Evolutionary conservation across 1,140 invertebrate species (phyloP), one percentile per base, ranked within the genome.

Genomic region (Platorchestia sp.): DNA sequence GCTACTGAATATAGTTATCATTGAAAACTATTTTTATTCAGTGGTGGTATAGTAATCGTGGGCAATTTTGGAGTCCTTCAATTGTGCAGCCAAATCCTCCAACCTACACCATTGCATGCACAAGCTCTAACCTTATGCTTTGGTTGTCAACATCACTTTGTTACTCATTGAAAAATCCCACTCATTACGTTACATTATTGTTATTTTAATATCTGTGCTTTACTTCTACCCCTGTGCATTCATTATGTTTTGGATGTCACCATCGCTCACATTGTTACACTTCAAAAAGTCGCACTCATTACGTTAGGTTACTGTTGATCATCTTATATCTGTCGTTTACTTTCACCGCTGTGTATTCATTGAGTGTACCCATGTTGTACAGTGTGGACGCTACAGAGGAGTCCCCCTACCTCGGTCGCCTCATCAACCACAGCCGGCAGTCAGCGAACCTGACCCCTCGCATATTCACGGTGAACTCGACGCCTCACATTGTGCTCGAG

Each of bases 301-400:
- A 7, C 47, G 19, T 75, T 75, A 75, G 36, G 59, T 75, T 22
- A 27, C 59, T 75, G n/a, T n/a, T 36, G 27, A 75, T 75, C 27
- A 22, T 75, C 19, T 36, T 36, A 75, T 75, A 36, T 1, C 27
- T 22, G 59, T 75, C 14, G 36, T 10, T 75, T 75, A n/a, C n/a
- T n/a, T n/a, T n/a, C n/a, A n/a, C n/a, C n/a, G 59, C 14, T 75
- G 59, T 1, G 27, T 36, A 75, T 75, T 10, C 27, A 19, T 19
- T 19, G 10, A 75, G 59, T 75, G 36, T 1, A 36, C 59, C 10
- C 19, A 45, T 89, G 41, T 44, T 95, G 97, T 97, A 95, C 97
- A 98, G 99, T 97, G 98, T 99, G 96, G 99, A 99, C 97, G 99
- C 99, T 14, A 99, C 99, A 40, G 97, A 98, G 47, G 99, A 99